Evolutionary conservation across 2,888 invertebrate genomes (phyloP), one percentile per base, ranked within the genome.

Genomic region (Tetragonisca angustula): DNA sequence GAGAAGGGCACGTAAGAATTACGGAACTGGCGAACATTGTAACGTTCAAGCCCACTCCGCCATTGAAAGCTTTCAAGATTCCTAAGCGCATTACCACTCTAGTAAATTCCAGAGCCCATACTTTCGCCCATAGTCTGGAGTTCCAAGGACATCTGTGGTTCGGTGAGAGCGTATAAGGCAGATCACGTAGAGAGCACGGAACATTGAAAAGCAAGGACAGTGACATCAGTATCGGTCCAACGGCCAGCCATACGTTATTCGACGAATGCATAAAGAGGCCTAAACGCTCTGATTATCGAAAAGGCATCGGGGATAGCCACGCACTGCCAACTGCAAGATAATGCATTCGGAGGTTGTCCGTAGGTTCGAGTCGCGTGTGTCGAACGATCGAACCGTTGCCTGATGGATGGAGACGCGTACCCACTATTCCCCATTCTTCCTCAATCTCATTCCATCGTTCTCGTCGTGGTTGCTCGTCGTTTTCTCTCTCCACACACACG

Each of bases 371-470:
- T 90, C 91, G 92, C 91, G 93, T 91, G 93, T 93, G 91, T 92
- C 90, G 92, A 89, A 85, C 91, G 91, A 92, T 91, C 92, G 91
- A 91, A 90, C 91, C 91, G 90, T 88, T 91, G 88, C 84, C 93
- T 94, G 94, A 94, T 94, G 94, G 94, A 94, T 94, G 94, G 93
- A 93, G 93, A 93, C 93, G 92, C 93, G 92, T 88, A 89, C 90
- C 90, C 91, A 91, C 92, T 91, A 90, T 91, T 89, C 90, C 88
- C 89, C 91, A 90, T 91, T 91, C 92, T 92, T 91, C 89, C 91
- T 89, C 89, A 81, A 91, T 92, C 88, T 89, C 89, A 86, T 90
- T 92, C 92, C 88, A 81, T 88, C 85, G 87, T 87, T 86, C 69
- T 86, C 80, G 84, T 85, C 84, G 67, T 27, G 49, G 27, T 64